Conservation (phyloP, 1,140 invertebrate genomes). For the Epicauta chinensis region DNA sequence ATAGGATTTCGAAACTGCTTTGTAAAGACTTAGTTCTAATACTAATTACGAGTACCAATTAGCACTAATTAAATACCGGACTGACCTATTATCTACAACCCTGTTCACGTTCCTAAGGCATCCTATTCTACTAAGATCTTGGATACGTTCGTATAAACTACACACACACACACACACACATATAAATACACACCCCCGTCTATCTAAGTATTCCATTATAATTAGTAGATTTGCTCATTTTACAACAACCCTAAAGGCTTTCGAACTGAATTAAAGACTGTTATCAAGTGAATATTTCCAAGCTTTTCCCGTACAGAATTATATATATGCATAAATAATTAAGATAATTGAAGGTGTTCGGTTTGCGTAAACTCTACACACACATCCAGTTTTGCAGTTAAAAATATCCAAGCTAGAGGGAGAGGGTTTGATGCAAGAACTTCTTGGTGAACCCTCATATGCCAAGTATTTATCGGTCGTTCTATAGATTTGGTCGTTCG, state of each 20-base stretch:
- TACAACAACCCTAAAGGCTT: conserved; percentile 12
- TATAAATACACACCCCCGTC: too few species aligned
- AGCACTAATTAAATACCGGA: conserved; percentile 35
- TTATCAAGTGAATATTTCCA: conserved; percentile 5
- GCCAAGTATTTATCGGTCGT: too few species aligned
- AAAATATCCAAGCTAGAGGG: too few species aligned
- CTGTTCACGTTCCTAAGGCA: conserved; percentile 21
- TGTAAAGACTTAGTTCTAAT: conserved; percentile 37
- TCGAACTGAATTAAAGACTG: conserved; percentile 17
- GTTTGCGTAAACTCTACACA: too few species aligned
- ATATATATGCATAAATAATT: conserved; percentile 11
- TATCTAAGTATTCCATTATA: conserved; percentile 10
- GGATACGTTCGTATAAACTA: conserved; percentile 6
- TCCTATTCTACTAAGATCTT: conserved; percentile 29
- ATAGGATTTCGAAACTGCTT: conserved; percentile 37
- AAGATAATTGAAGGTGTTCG: conserved; percentile 6
- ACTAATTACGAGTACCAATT: conserved; percentile 38
- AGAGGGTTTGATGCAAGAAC: too few species aligned
- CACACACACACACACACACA: too few species aligned
- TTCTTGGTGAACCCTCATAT: too few species aligned
- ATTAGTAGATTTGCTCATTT: conserved; percentile 27
- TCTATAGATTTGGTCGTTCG: too few species aligned
- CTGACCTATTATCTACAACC: conserved; percentile 34
- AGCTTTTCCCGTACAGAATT: not conserved
- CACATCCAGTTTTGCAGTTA: too few species aligned